Evolutionary conservation across 2,797 vertebrate species (phyloP).

Genomic region (Meda fulgida): DNA sequence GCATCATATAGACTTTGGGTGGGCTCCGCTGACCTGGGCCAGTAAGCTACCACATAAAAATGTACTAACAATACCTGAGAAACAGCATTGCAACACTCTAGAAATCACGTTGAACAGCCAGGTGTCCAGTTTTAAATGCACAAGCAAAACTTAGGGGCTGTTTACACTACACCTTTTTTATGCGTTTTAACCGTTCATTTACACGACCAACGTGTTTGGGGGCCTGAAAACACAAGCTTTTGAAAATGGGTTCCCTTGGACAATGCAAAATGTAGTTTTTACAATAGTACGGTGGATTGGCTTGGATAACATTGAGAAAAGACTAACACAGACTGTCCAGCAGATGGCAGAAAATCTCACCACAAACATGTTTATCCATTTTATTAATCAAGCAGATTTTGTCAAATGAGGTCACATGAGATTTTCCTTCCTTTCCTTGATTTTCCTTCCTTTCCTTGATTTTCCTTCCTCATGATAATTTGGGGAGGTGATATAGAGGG

Average conservation of each 20-base stretch:
- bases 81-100: background rate
- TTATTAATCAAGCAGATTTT: conserved; percentile 15
- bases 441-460: too few relatives aligned
- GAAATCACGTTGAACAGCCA: background rate
- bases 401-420: background rate
- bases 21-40: background rate
- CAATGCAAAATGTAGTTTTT: too few relatives aligned
- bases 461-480: background rate
- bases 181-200: too few relatives aligned
- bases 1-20: background rate
- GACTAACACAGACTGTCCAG: conserved; percentile 58
- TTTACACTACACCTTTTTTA: too few relatives aligned
- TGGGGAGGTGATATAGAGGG: background rate
- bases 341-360: conserved; percentile 69
- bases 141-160: background rate
- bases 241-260: too few relatives aligned
- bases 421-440: background rate
- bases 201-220: too few relatives aligned
- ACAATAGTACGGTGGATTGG: background rate
- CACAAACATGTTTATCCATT: background rate
- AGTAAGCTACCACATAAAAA: background rate
- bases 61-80: background rate
- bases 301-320: background rate
- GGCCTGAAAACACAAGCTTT: too few relatives aligned
- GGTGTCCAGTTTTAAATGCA: background rate